Evolutionary conservation across 1,140 invertebrate genomes (phyloP), one percentile per base, ranked within the genome.

Genomic region (Penaeus indicus): DNA sequence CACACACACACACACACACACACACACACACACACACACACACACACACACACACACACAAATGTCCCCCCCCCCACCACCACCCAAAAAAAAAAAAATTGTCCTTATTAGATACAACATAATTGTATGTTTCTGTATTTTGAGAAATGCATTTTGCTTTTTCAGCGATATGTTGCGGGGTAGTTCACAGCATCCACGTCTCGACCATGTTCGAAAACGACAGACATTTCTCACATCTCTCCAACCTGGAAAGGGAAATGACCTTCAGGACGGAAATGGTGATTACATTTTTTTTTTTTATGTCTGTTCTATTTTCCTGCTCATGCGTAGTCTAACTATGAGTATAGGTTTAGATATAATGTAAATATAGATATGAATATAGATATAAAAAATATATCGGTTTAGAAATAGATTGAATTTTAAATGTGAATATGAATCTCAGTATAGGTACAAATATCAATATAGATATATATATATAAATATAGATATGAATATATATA

Each of bases 261-360:
- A 95, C 96, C 19, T 95, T 97, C 90, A 93, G 96, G 47, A 96
- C 96, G 54, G 96, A 97, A 94, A 96, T 96, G 95, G 95, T 96
- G 93, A 92, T 91, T 92, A 47, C 89, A 42, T 85, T 32, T 80
- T 85, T 75, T 85, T 21, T 64, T 25, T 63, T 19, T 25, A 32
- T 32, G 32, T 32, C 32, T 32, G 32, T 32, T 32, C 22, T 63
- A 42, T 89, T 62, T 63, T 88, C 32, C 32, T 32, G 2, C 2
- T 32, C 2, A 32, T 32, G 32, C 32, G 2, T 32, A 32, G 32
- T 32, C 2, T 32, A 32, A 32, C 32, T 32, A 32, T 32, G 32
- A 32, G 2, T 32, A 32, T 32, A 32, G 32, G 32, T 85, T 42
- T 32, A 89, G 32, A 32, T 32, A 1, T 32, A 32, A 32, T 32